These are phyloP conservation scores for Aphidius gifuensis DNA, from an alignment of 1,140 invertebrate species.

Conservation along the genomic window DNA sequence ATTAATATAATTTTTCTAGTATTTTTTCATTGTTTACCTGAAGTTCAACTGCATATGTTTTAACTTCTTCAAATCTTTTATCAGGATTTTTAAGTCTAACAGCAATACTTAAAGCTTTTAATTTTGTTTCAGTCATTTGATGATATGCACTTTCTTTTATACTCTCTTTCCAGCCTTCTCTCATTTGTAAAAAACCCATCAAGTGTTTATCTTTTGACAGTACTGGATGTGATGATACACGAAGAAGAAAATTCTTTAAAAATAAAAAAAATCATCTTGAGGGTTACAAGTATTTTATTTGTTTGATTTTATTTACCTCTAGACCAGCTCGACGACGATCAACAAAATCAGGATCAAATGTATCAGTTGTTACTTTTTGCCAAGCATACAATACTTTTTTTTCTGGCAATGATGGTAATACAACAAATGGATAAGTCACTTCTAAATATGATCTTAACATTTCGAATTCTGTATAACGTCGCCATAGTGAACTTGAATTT, in stretches of 20 bases:
- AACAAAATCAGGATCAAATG: slow-evolving; percentile 83
- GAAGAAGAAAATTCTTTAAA: slow-evolving; percentile 69
- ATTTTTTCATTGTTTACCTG: slow-evolving; percentile 58
- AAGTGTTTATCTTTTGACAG: slow-evolving; percentile 76
- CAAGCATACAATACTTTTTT: slow-evolving; percentile 79
- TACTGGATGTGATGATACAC: slow-evolving; percentile 71
- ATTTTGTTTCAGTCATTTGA: slow-evolving; percentile 71
- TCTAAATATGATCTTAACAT: slow-evolving; percentile 73
- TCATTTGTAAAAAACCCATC: slow-evolving; percentile 70
- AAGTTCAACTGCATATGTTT: slow-evolving; percentile 72
- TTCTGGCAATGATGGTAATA: slow-evolving; percentile 78
- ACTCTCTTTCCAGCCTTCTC: slow-evolving; percentile 74
- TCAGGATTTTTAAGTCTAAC: slow-evolving; percentile 73
- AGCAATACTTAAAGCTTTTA: slow-evolving; percentile 72
- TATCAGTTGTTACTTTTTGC: slow-evolving; percentile 74
- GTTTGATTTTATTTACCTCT: slow-evolving; percentile 55
- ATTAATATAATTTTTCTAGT: background rate
- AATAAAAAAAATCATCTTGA: slow-evolving; percentile 1
- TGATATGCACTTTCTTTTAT: slow-evolving; percentile 71
- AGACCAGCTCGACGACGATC: slow-evolving; percentile 75
- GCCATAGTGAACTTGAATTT: slow-evolving; percentile 70
- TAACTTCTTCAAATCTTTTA: slow-evolving; percentile 71
- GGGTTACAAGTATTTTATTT: too few relatives aligned
- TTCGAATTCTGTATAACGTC: slow-evolving; percentile 83
- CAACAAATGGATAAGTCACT: slow-evolving; percentile 72